Conservation (phyloP, 2,797 vertebrate genomes). For the Premnoplex brunnescens region DNA sequence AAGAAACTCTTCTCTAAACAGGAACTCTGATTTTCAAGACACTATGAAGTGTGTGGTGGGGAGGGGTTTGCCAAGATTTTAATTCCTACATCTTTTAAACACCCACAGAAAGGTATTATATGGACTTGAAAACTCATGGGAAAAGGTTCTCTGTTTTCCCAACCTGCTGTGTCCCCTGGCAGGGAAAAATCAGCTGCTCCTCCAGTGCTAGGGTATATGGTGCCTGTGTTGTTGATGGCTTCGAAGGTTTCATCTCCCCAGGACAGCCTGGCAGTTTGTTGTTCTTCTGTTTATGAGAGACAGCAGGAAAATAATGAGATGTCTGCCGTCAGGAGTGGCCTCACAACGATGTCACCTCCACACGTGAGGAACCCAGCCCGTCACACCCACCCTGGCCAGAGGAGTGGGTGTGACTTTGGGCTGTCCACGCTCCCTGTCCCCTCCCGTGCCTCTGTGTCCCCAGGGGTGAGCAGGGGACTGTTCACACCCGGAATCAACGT, state of each 20-base stretch:
- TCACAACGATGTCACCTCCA: background rate
- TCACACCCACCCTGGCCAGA: background rate
- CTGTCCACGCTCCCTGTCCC: background rate
- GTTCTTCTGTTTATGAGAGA: background rate
- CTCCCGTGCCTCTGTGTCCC: background rate
- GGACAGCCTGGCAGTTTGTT: background rate
- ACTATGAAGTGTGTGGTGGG: accelerated
- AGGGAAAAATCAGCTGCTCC: background rate
- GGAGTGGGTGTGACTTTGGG: background rate
- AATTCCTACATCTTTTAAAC: background rate
- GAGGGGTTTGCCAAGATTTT: background rate
- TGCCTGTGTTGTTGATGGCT: background rate
- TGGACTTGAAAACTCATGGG: background rate
- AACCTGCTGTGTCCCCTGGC: background rate
- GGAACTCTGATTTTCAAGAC: background rate
- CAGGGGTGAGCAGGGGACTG: background rate
- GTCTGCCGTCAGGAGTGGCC: background rate
- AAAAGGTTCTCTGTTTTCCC: background rate
- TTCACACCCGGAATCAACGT: accelerated
- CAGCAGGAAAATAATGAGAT: background rate
- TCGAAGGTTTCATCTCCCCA: background rate
- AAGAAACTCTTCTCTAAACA: background rate
- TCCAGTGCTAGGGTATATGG: background rate
- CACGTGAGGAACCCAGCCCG: background rate
- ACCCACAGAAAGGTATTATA: background rate